Base-by-base conservation (phyloP, 2,113 vertebrate species). In the Laticauda colubrina region DNA sequence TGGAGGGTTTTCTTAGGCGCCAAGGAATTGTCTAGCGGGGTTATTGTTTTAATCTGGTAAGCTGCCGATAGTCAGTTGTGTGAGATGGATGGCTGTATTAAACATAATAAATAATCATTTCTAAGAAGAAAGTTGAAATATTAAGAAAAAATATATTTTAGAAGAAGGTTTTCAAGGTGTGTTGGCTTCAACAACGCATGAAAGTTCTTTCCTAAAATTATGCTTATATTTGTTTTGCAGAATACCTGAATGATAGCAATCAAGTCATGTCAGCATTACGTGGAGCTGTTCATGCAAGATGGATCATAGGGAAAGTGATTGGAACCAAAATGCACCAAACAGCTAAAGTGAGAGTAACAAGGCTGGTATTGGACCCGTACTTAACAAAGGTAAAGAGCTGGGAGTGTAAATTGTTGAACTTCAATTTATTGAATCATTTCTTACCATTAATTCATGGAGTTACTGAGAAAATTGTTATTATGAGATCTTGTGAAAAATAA, bases 321-420 rank as follows among this genome's bases (percentile, higher is more conserved):
- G 99, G 99, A 85, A 99, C 99, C 92, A 99, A 99, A 95, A 99
- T 99, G 99, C 95, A 90, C 85, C 99, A 98, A 96, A 99, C 99
- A 1, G 99, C 99, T 18, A 99, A 99, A 98, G 99, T 99, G 92
- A 97, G 99, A 96, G 98, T 99, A 5, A 99, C 98, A 0, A 98
- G 99, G 92, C 98, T 99, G 4, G 99, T 99, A 92, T 95, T 99
- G 93, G 98, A 99, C 95, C 98, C 98, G 0, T 99, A 99, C 94
- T 97, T 99, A 94, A 96, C 99, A 3, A 99, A 99, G 99, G 99
- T 99, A 97, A 97, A 61, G 18, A 21, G 14, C n/a, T n/a, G 26
- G 55, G 55, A 59, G 34, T 10, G 18, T 81, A 43, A 81, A 7
- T 34, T 43, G 6, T 81, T 81, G 20, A 39, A 6, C n/a, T 39